These are phyloP conservation scores for Sebastes fasciatus DNA, from an alignment of 2,113 vertebrate species.

Conservation along the genomic window DNA sequence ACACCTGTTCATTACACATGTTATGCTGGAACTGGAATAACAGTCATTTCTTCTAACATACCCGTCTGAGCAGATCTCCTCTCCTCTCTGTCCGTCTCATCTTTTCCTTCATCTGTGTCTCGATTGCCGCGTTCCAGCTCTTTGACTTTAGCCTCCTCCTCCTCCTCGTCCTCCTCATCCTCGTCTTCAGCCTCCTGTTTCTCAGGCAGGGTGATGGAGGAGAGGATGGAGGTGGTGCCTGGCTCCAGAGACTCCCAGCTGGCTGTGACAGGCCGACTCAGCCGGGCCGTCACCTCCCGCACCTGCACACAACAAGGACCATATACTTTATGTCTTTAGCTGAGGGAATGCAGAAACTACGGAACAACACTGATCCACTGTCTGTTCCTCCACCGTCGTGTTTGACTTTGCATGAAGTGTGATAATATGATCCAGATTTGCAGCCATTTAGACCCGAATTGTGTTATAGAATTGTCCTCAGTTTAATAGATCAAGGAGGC, in stretches of 20 bases:
- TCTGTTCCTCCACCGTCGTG: not conserved
- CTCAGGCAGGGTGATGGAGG: slow-evolving; percentile 16
- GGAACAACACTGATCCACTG: not conserved
- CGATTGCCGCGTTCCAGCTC: not conserved
- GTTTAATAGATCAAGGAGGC: no score
- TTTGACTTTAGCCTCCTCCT: not conserved
- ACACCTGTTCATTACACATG: not conserved
- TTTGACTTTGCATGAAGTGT: not conserved
- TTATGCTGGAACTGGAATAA: not conserved
- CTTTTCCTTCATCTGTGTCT: slow-evolving; percentile 11
- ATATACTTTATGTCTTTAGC: not conserved
- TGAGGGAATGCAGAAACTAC: not conserved
- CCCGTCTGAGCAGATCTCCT: slow-evolving; percentile 17
- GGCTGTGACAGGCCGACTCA: slow-evolving; percentile 42
- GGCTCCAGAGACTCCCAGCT: slow-evolving; percentile 61
- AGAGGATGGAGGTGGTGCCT: slow-evolving; percentile 16
- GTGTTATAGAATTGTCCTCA: no score
- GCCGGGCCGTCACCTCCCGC: slow-evolving; percentile 74
- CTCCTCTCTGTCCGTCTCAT: not conserved
- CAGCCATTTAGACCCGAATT: no score
- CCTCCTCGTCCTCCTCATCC: not conserved
- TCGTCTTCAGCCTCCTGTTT: slow-evolving; percentile 23
- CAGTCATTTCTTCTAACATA: not conserved
- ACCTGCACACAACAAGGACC: slow-evolving; percentile 69
- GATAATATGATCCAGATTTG: no score